Evolutionary conservation across 1,140 invertebrate genomes (phyloP), one percentile per base, ranked within the genome.

Genomic region (Choristoneura fumiferana): DNA sequence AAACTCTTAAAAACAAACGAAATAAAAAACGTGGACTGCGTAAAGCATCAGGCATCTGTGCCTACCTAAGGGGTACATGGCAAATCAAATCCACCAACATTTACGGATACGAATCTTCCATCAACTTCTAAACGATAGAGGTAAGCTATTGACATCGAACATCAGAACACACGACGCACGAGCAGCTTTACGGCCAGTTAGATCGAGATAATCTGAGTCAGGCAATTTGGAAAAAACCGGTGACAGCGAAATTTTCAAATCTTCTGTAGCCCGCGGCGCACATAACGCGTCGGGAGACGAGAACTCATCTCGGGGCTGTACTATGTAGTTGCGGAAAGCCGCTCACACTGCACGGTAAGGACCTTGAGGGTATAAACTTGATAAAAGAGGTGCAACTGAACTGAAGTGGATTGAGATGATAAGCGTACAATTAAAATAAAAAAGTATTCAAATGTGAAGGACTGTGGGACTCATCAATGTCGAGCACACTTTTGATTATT

Each of bases 171-270:
- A 18, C 43, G 43, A 12, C 18, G 43, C 76, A 72, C 22, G 22
- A 29, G 22, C 69, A 62, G 65, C 65, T 76, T 78, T 76, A 78
- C 65, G 64, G 65, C 62, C 66, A 71, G 67, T 76, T 71, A 71
- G 67, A 74, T 63, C 65, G 62, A 76, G 69, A 74, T 76, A 67
- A 70, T 64, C 60, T 52, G 34, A 54, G 58, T 49, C 39, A 60
- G 64, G 71, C 62, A 63, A 65, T 62, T 63, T 65, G 59, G 60
- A 68, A 71, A 29, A 72, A 67, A 65, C 67, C 66, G 66, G 62
- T 69, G 73, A 62, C 73, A 67, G 62, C 69, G 65, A 56, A 67
- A 61, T 65, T 62, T 57, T 60, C 58, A 45, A 60, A 71, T 62
- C 60, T 62, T 62, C 8, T 8, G 13, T 65, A 59, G 67, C 69